Base-by-base conservation (phyloP, 2,888 invertebrate genomes). In the Cataglyphis altisquamis region DNA sequence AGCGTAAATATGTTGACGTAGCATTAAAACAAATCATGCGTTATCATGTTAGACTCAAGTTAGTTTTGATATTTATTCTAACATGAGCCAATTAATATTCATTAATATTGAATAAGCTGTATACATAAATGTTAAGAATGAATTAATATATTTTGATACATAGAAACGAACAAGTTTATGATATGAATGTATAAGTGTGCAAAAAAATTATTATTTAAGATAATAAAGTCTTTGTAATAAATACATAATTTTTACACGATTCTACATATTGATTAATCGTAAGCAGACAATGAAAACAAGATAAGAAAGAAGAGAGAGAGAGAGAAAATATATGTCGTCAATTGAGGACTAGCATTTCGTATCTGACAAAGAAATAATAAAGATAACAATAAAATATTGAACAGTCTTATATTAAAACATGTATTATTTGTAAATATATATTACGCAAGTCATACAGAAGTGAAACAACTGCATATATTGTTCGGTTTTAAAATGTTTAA, bases 121-220 rank as follows among this genome's bases (percentile, higher is more conserved):
- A 41, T 5, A 29, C 18, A 12, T 9, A 4, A 41, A 15, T 29
- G 39, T 25, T 21, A 67, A 45, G 55, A 68, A 57, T 41, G 21
- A n/a, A 68, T 77, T 67, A 77, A 77, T 77, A 77, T 77, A 67
- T 77, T 41, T 67, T 41, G 55, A 57, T 75, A 48, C 10, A 77
- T 52, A 21, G 25, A 9, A 66, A 15, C 15, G 41, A 41, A 21
- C 5, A 39, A 55, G n/a, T 41, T 39, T 4, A 55, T 6, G 3
- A 36, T 36, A 15, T 32, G 32, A 63, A 4, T n/a, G 6, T 21
- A 48, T 52, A 39, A 75, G 36, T 29, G n/a, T 45, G 41, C 25
- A 29, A 68, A 29, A 21, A 21, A 62, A 55, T 29, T 45, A 63
- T 75, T 55, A 52, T 67, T 67, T 25, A 52, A n/a, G n/a, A 12